Evolutionary conservation across 2,888 invertebrate species (phyloP).

Genomic region (Dicycla oo): DNA sequence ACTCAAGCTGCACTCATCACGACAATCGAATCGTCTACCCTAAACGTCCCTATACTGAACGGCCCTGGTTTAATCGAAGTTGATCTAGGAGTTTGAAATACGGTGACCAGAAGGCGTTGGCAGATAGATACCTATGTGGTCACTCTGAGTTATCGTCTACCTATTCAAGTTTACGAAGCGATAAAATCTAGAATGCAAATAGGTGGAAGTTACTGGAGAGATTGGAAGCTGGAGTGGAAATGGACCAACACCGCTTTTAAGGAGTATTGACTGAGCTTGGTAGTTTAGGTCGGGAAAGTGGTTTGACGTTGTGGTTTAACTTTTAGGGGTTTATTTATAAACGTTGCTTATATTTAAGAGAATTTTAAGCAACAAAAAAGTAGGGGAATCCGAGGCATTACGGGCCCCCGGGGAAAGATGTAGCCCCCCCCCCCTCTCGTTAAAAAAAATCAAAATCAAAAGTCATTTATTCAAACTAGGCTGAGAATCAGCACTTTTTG

Average conservation of each 20-base stretch:
- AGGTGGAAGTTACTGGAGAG: constrained; percentile 16
- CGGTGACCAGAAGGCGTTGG: constrained; percentile 66
- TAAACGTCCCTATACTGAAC: constrained; percentile 47
- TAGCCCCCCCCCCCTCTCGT: no score
- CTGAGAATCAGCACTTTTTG: no score
- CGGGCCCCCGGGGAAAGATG: no score
- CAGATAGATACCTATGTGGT: constrained; percentile 57
- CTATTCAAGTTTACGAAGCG: constrained; percentile 35
- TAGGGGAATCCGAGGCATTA: no score
- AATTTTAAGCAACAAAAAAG: not conserved
- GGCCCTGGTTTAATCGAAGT: constrained; percentile 73
- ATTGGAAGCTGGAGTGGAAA: constrained; percentile 10
- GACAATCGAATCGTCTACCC: constrained; percentile 61
- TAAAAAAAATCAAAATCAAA: no score
- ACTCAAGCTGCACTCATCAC: not conserved
- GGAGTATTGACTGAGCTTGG: not conserved
- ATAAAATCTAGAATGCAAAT: constrained; percentile 50
- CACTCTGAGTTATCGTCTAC: constrained; percentile 49
- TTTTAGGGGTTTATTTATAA: not conserved
- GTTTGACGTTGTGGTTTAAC: not conserved
- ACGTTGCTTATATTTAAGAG: not conserved
- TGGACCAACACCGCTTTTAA: constrained; percentile 3
- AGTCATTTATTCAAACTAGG: no score
- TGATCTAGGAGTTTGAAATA: constrained; percentile 74
- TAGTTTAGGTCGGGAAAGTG: not conserved